Base-by-base conservation (phyloP, 2,797 vertebrate genomes). In the Oryzias dopingdopingensis region DNA sequence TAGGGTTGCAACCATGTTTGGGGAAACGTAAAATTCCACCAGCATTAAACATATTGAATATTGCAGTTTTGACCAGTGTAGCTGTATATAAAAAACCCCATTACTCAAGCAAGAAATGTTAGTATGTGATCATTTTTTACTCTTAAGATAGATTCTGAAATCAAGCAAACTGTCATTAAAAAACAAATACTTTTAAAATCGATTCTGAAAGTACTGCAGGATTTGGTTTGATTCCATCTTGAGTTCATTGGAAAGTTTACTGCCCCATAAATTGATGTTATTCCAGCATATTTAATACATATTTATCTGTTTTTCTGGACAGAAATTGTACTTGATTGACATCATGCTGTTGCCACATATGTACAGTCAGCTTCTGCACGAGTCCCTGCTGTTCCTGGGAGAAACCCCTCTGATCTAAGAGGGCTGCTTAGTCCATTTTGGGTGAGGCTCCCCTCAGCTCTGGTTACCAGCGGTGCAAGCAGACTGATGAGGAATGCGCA, bases 401-500 rank as follows among this genome's bases (percentile, higher is more conserved):
- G 56, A 44, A 20, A 69, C 65, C 72, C 51, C 4, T 0, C 59
- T 67, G 62, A 76, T 69, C 74, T 56, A 37, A 54, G 67, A 58
- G 70, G 51, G 51, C 65, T 49, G 67, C 56, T 76, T 67, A 63
- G 65, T 60, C 80, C 74, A 60, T 72, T 85, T 68, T 69, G 72
- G 78, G 75, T 17, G 68, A 76, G 70, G 77, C 72, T 67, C 74
- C 71, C 37, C 51, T 49, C 16, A 29, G 81, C 77, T 90, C 82
- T 26, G 22, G 77, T 90, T 91, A 88, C 87, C 62, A 58, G 56
- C 24, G 79, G 72, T 82, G 87, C 78, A 83, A 83, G 76, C 76
- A 76, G 72, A 89, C 84, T 42, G 74, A 56, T 60, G 62, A 59
- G 80, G 83, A 88, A 90, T 89, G 86, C 29, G 66, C 79, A 66